Evolutionary conservation across 2,888 invertebrate species (phyloP).

Genomic region (Mechanitis mazaeus): DNA sequence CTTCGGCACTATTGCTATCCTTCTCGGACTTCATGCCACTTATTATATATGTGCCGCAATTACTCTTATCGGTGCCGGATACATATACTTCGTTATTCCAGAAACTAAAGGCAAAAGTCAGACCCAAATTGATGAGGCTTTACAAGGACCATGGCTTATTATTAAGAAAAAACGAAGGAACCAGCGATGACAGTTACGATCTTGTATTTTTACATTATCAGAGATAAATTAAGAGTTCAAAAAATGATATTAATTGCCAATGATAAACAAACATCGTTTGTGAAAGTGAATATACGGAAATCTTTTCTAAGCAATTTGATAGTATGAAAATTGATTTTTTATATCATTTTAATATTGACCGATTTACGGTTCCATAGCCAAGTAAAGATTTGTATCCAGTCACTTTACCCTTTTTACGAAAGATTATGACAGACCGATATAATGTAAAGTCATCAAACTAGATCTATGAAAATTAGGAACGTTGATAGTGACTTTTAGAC

Average conservation of each 20-base stretch:
- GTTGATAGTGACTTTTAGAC: too few relatives aligned
- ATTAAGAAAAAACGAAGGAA: constrained; percentile 38
- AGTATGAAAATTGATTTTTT: too few relatives aligned
- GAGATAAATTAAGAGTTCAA: constrained; percentile 23
- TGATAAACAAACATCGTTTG: not conserved
- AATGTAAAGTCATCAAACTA: too few relatives aligned
- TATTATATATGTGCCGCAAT: constrained; percentile 63
- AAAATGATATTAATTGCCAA: not conserved
- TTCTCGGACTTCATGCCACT: constrained; percentile 59
- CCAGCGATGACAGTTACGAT: constrained; percentile 51
- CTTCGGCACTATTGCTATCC: constrained; percentile 55
- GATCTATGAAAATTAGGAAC: too few relatives aligned
- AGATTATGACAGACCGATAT: too few relatives aligned
- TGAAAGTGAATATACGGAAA: not conserved
- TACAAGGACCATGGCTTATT: constrained; percentile 54
- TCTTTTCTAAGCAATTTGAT: too few relatives aligned
- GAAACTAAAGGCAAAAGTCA: constrained; percentile 63
- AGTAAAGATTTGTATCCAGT: too few relatives aligned
- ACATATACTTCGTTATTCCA: constrained; percentile 50
- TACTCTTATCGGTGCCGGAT: constrained; percentile 58
- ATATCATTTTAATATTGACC: too few relatives aligned
- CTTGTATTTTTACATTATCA: constrained; percentile 38
- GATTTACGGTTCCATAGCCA: too few relatives aligned
- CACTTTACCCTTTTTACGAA: too few relatives aligned
- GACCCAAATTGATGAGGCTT: constrained; percentile 52